phyloP scores from a whole-genome alignment of 2,113 vertebrate species.

The Nansenia antarctica region DNA sequence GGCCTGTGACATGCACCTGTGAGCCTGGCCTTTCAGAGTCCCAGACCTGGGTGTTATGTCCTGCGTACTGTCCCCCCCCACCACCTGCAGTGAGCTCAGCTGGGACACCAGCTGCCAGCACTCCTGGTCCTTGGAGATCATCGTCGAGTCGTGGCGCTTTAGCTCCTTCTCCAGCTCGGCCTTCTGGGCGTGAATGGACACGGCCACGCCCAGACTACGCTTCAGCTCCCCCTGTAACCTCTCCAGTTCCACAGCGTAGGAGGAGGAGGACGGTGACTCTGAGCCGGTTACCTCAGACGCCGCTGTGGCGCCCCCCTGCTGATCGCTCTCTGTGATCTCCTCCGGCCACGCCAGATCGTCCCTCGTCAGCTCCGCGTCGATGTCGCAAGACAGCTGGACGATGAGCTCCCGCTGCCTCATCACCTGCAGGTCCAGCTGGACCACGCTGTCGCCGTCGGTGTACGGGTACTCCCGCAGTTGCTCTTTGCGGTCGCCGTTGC shows the following conservation, averaged over 20 bases:
- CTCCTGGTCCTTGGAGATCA: conserved; percentile 85
- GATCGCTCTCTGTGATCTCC: conserved; percentile 14
- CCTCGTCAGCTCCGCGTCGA: conserved; percentile 81
- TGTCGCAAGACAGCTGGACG: conserved; percentile 82
- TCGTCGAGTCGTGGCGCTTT: conserved; percentile 72
- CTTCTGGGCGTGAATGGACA: conserved; percentile 80
- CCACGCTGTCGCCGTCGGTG: conserved; percentile 73
- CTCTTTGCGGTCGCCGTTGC: conserved; percentile 32
- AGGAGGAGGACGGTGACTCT: conserved; percentile 44
- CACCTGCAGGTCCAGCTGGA: conserved; percentile 82
- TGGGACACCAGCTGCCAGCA: conserved; percentile 85
- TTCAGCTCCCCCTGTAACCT: conserved; percentile 80
- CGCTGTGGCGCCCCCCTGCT: conserved; percentile 44
- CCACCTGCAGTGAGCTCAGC: conserved; percentile 76
- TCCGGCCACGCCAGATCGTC: background rate
- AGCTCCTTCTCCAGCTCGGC: conserved; percentile 87
- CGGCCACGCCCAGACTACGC: conserved; percentile 81
- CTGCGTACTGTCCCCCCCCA: conserved; percentile 56
- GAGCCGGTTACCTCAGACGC: conserved; percentile 32
- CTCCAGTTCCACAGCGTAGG: conserved; percentile 72
- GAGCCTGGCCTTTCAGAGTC: conserved; percentile 57
- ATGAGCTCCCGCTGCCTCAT: conserved; percentile 82
- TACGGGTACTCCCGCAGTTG: conserved; percentile 74
- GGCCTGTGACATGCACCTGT: conserved; percentile 50
- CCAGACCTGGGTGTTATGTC: conserved; percentile 12